Conservation (phyloP, 2,888 invertebrate species). For the Drosophila flavopinicola region DNA sequence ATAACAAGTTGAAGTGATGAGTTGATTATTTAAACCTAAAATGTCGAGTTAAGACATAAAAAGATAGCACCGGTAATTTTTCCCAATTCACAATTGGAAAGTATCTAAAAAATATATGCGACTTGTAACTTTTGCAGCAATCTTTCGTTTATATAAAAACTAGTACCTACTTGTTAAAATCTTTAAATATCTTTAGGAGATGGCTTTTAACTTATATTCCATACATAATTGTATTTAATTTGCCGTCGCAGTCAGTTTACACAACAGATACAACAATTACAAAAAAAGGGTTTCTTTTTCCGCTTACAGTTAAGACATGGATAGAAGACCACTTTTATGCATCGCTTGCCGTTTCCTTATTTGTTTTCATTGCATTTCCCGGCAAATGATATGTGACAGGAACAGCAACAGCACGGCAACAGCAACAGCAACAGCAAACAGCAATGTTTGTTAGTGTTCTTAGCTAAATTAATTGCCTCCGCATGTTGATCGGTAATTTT, state of each 20-base stretch:
- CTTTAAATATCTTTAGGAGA: too few relatives aligned
- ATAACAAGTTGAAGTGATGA: too few relatives aligned
- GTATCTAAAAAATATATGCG: background rate
- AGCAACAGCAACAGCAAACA: constrained; percentile 1
- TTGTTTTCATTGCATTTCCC: constrained; percentile 32
- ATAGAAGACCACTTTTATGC: constrained; percentile 5
- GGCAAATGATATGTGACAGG: constrained; percentile 15
- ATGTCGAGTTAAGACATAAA: background rate
- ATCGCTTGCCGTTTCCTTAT: constrained; percentile 19
- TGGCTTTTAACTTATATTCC: too few relatives aligned
- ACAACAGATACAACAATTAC: too few relatives aligned
- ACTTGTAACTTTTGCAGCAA: background rate
- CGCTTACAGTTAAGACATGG: constrained; percentile 23
- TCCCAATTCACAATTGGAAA: too few relatives aligned
- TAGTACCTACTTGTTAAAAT: too few relatives aligned
- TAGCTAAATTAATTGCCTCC: constrained; percentile 28
- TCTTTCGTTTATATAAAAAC: background rate
- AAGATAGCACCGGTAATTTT: background rate
- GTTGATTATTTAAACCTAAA: too few relatives aligned
- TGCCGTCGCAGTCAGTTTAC: background rate
- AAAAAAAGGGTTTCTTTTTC: constrained; percentile 1
- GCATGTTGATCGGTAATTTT: constrained; percentile 38
- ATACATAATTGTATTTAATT: background rate
- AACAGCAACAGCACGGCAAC: constrained; percentile 9
- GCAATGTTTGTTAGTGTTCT: constrained; percentile 15